phyloP scores from a whole-genome alignment of 2,113 vertebrate species.

The Lepisosteus osseus region DNA sequence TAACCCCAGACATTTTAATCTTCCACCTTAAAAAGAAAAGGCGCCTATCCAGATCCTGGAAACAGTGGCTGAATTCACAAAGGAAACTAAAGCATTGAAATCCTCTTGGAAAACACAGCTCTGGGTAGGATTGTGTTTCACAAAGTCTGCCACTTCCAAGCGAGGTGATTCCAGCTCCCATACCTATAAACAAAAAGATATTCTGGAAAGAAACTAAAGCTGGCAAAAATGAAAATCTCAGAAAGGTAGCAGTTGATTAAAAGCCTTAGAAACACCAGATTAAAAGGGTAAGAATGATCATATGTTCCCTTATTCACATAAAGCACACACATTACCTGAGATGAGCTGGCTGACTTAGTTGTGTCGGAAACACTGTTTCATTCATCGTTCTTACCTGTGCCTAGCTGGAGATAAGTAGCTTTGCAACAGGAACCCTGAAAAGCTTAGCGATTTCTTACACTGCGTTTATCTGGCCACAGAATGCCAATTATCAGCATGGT shows the following conservation, averaged over 20 bases:
- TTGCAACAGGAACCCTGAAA: conserved; percentile 71
- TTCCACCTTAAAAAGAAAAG: conserved; percentile 51
- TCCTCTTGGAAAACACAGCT: conserved; percentile 55
- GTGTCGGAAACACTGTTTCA: conserved; percentile 63
- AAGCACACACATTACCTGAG: conserved; percentile 71
- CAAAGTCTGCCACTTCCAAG: conserved; percentile 37
- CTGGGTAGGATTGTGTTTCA: conserved; percentile 61
- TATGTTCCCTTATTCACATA: conserved; percentile 60
- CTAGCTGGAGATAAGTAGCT: conserved; percentile 79
- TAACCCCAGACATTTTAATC: conserved; percentile 62
- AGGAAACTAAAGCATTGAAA: conserved; percentile 52
- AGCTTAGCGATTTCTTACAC: conserved; percentile 76
- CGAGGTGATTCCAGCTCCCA: conserved; percentile 49
- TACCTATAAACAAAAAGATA: conserved; percentile 37
- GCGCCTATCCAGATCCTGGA: conserved; percentile 56
- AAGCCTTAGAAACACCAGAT: conserved; percentile 35
- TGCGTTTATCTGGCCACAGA: conserved; percentile 36
- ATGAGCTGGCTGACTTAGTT: conserved; percentile 62
- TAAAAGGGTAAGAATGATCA: conserved; percentile 57
- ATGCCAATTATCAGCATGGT: not conserved
- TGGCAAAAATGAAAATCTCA: conserved; percentile 44
- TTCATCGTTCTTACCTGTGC: conserved; percentile 73
- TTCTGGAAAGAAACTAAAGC: conserved; percentile 52
- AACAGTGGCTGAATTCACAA: conserved; percentile 55
- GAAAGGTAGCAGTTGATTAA: conserved; percentile 49